Base-by-base conservation (phyloP, 2,113 vertebrate genomes). In the Hassar affinis region DNA sequence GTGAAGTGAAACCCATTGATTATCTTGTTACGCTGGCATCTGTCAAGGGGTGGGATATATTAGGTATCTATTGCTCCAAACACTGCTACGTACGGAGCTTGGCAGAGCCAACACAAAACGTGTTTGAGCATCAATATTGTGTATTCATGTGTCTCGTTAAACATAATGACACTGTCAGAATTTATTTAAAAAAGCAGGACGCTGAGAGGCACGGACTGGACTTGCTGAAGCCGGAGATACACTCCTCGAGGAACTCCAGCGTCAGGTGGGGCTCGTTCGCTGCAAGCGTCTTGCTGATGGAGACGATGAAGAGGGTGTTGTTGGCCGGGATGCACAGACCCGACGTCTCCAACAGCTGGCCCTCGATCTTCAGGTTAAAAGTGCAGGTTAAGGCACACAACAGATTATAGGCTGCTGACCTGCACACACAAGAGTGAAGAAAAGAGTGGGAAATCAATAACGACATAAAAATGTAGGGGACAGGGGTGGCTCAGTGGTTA, bases 211-310 rank as follows among this genome's bases (percentile, higher is more conserved):
- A 96, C 97, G 95, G 92, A 99, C 98, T 98, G 77, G 98, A 99
- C 92, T 99, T 99, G 95, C 97, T 99, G 92, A 99, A 99, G 91
- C 98, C 98, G n/a, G 98, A 99, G 93, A 99, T 99, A 87, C 98
- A 99, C 89, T 99, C 98, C 90, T 99, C 98, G 92, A 99, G 90
- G 91, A 99, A 99, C 92, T 99, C 98, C 84, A 99, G 92, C 0
- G 98, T 99, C 69, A 99, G 96, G 84, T 99, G 98, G 0, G 98
- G 98, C 69, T 99, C 98, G 0, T 99, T 99, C 88, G 97, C 97
- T 87, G 98, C 98, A 85, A 99, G 91, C 3, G 98, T 99, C 92
- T 99, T 99, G 93, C 98, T 99, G 92, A 99, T 99, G 51, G 98
- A 99, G 72, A 99, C 98, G 76, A 99, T 99, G 89, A 99, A 99